Base-by-base conservation (phyloP, 2,888 invertebrate species). In the Ferrisia virgata region DNA sequence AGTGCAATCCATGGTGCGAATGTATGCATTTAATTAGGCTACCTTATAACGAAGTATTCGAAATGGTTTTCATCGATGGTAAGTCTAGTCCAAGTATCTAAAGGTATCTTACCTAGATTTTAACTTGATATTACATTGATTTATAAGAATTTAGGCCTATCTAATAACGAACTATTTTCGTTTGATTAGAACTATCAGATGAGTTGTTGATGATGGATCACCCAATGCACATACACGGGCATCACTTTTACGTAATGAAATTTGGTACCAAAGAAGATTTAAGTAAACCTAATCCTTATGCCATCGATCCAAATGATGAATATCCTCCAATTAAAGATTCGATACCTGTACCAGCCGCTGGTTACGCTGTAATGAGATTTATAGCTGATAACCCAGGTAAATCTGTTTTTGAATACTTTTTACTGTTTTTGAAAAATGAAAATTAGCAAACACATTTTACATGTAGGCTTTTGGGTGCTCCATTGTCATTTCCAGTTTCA, bases 41-140 rank as follows among this genome's bases (percentile, higher is more conserved):
- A 18, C 91, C 92, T 0, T 88, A 93, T 28, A 92, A 91, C 15
- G 90, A 93, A 9, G 91, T 92, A 0, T 93, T 94, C 5, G 94
- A 95, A 88, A 88, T 95, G 15, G 88, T 95, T 31, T 90, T 95
- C 87, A 90, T 93, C 79, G 93, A 95, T 89, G 92, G 93, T 91
- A 72, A 1, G 72, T 28, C 11, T 39, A 39, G 5, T 39, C 6
- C 39, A n/a, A n/a, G 39, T 5, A 39, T 8, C 11, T 39, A 8
- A 39, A 39, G 6, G 39, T 39, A 39, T 8, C 5, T 8, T n/a
- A 53, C 4, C 15, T 9, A 6, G 53, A 53, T 6, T 15, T 53
- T 53, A 53, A n/a, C 4, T 15, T n/a, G 15, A 53, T 53, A 53
- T 53, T 53, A 53, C 13, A 15, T 53, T 53, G 13, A n/a, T n/a